phyloP scores from a whole-genome alignment of 2,113 vertebrate genomes.

The Melospiza melodia region DNA sequence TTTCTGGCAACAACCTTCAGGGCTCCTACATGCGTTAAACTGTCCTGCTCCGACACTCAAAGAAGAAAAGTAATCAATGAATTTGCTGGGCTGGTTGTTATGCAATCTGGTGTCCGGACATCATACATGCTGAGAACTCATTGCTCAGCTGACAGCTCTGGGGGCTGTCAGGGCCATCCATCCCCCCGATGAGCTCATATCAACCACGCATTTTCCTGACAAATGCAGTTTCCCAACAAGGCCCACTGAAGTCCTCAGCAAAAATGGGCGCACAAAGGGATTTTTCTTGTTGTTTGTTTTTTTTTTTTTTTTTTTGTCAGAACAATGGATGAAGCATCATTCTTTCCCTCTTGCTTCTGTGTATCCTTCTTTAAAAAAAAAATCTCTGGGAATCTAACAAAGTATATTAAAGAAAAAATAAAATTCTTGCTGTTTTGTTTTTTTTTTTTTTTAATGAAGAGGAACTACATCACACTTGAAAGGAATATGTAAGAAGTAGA shows the following conservation, averaged over 20 bases:
- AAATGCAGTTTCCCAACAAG: slow-evolving; percentile 22
- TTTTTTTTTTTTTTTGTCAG: neutral
- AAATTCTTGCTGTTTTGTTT: neutral
- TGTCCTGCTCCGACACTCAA: neutral
- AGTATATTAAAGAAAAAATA: neutral
- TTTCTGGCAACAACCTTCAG: neutral
- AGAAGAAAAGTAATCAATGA: neutral
- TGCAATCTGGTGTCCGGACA: slow-evolving; percentile 33
- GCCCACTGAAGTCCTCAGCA: slow-evolving; percentile 35
- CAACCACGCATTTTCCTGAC: slow-evolving; percentile 46
- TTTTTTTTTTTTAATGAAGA: neutral
- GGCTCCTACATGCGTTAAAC: neutral
- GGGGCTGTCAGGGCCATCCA: neutral
- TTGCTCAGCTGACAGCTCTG: slow-evolving; percentile 30
- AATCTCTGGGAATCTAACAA: neutral
- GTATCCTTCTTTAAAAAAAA: neutral
- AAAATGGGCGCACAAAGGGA: slow-evolving; percentile 6
- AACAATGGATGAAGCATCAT: neutral
- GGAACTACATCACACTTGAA: neutral
- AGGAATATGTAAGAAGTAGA: neutral
- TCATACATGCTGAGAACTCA: slow-evolving; percentile 27
- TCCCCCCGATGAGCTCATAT: slow-evolving; percentile 33
- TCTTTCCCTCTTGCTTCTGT: neutral
- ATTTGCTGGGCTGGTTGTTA: slow-evolving; percentile 41
- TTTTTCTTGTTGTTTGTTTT: neutral